A percentile compares a stretch with the other conserved stretches of the same genome.
Conservation (phyloP, 2,797 vertebrate species). For the Sebastes dallii region DNA sequence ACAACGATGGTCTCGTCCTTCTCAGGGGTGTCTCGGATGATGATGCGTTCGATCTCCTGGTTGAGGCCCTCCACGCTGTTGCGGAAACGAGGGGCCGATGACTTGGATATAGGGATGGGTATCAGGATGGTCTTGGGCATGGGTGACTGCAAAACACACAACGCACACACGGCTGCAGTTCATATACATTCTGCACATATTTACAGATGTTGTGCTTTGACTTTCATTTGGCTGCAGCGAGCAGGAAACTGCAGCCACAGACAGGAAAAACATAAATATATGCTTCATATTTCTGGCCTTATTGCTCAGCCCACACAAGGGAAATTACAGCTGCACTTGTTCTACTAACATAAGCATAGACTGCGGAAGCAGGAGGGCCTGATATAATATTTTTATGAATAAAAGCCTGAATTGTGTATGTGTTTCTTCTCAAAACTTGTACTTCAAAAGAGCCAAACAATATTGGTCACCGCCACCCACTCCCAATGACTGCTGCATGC, state of each 20-base stretch:
- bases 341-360: no score
- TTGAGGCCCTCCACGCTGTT: conserved; percentile 98
- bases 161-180: conserved; percentile 3
- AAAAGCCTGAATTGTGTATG: no score
- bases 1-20: conserved; percentile 95
- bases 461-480: no score
- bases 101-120: conserved; percentile 91
- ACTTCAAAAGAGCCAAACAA: no score
- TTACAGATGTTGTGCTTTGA: background rate
- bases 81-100: conserved; percentile 93
- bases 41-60: conserved; percentile 98
- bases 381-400: no score
- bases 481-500: no score
- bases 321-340: background rate
- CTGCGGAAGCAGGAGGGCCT: no score
- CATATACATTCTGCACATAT: background rate
- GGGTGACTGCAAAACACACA: conserved; percentile 82
- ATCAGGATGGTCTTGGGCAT: conserved; percentile 95
- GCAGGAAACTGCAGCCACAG: background rate
- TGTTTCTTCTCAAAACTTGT: no score
- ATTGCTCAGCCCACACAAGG: background rate
- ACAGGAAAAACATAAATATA: background rate
- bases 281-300: background rate
- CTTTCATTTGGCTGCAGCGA: background rate
- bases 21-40: conserved; percentile 95